Percentiles rank a stretch among this genome's conserved stretches.
phyloP scores from a whole-genome alignment of 2,888 invertebrate species.

The Lasioglossum morio region DNA sequence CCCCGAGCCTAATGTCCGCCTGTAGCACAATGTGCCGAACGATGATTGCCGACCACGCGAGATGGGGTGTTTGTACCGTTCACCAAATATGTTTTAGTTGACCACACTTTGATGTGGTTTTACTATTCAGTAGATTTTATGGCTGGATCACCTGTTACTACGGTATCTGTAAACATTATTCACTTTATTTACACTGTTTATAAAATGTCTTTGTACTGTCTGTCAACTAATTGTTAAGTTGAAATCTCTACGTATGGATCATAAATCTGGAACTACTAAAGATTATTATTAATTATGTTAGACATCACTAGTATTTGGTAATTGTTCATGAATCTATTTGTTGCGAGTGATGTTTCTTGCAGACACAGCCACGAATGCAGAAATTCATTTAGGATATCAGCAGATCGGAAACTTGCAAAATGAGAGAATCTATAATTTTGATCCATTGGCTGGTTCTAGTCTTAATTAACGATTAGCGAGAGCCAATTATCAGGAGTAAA shows the following conservation, averaged over 20 bases:
- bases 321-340: neutral
- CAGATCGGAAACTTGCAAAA: neutral
- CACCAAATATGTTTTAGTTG: neutral
- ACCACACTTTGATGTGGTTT: neutral
- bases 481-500: neutral
- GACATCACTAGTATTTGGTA: neutral
- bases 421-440: neutral
- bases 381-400: neutral
- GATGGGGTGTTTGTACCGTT: neutral
- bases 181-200: neutral
- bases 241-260: no score
- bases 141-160: neutral
- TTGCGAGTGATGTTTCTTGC: neutral
- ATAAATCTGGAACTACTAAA: no score
- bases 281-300: neutral
- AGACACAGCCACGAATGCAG: neutral
- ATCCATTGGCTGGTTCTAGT: neutral
- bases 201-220: neutral
- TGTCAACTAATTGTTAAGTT: no score
- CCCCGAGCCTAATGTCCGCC: slow-evolving; percentile 6
- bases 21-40: slow-evolving; percentile 17
- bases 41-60: neutral
- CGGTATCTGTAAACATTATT: neutral
- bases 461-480: neutral
- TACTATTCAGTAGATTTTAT: neutral